phyloP scores from a whole-genome alignment of 64 coral and sea anemone genomes.

The Catalaphyllia jardinei region DNA sequence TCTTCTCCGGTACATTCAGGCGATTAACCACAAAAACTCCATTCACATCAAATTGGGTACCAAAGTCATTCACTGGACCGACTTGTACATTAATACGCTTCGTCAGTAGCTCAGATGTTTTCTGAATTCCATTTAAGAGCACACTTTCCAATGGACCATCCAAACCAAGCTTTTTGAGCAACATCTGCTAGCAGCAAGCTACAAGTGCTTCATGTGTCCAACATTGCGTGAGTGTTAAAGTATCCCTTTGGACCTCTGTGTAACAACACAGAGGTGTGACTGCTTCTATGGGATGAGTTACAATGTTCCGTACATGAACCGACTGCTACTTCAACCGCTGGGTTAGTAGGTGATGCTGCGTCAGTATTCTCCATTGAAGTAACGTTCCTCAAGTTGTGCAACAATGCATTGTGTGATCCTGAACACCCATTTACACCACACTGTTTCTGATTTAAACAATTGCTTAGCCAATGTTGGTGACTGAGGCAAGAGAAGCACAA shows the following conservation, averaged over 20 bases:
- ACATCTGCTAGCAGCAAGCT: constrained; percentile 33
- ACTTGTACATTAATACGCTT: constrained; percentile 27
- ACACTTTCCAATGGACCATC: constrained; percentile 31
- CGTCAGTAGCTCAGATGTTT: not conserved
- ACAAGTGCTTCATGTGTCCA: constrained; percentile 41
- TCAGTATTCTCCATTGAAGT: no score
- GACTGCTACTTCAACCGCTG: no score
- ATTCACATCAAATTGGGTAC: constrained; percentile 33
- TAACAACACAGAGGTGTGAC: constrained; percentile 13
- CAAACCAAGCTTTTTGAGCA: constrained; percentile 15
- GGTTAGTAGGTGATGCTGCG: no score
- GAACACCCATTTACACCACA: constrained; percentile 32
- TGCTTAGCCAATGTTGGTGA: constrained; percentile 1
- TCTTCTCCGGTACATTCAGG: constrained; percentile 19
- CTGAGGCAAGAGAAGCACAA: constrained; percentile 7
- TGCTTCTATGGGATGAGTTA: constrained; percentile 11
- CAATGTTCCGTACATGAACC: constrained; percentile 13
- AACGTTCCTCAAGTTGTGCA: constrained; percentile 11
- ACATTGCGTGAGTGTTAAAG: constrained; percentile 30
- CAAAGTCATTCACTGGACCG: constrained; percentile 14
- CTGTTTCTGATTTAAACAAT: constrained; percentile 1
- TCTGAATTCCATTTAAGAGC: constrained; percentile 36
- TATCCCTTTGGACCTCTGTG: constrained; percentile 52
- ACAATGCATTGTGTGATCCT: constrained; percentile 12
- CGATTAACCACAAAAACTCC: constrained; percentile 8